Evolutionary conservation across 2,113 vertebrate species (phyloP).

Genomic region (Rhizomys pruinosus): DNA sequence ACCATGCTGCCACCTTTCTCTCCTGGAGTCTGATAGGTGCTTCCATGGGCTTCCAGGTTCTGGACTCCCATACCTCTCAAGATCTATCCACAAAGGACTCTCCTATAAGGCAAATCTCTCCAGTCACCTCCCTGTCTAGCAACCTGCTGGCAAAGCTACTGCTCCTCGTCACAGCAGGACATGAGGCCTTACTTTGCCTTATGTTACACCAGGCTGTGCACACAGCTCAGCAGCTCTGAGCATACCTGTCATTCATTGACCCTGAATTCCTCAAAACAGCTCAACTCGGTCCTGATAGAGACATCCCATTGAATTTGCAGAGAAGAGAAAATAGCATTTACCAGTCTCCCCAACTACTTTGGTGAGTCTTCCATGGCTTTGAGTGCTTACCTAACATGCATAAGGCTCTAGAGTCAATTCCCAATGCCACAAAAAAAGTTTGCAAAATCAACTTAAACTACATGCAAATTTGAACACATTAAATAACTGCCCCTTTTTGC

Average conservation of each 20-base stretch:
- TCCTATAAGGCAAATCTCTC: neutral
- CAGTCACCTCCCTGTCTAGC: neutral
- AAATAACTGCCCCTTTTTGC: neutral
- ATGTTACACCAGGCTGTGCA: neutral
- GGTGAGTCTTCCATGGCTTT: neutral
- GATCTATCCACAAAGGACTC: neutral
- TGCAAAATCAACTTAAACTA: neutral
- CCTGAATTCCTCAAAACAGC: too few species aligned
- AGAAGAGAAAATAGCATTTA: neutral
- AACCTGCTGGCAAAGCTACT: neutral
- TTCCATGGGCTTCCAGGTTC: neutral
- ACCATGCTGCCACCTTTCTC: neutral
- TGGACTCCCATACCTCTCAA: neutral
- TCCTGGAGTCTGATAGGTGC: neutral
- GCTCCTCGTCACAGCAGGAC: neutral
- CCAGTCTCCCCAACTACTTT: neutral
- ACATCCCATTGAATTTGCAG: fast-evolving
- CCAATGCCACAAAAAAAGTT: neutral
- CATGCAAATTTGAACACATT: neutral
- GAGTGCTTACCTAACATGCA: neutral
- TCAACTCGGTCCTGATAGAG: neutral
- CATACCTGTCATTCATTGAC: too few species aligned
- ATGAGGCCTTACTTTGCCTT: fast-evolving
- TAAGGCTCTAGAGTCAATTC: neutral
- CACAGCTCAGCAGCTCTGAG: neutral